Percentiles rank a stretch among this genome's conserved stretches.
Evolutionary conservation across 2,888 invertebrate species (phyloP).

Genomic region (Cotesia congregata): DNA sequence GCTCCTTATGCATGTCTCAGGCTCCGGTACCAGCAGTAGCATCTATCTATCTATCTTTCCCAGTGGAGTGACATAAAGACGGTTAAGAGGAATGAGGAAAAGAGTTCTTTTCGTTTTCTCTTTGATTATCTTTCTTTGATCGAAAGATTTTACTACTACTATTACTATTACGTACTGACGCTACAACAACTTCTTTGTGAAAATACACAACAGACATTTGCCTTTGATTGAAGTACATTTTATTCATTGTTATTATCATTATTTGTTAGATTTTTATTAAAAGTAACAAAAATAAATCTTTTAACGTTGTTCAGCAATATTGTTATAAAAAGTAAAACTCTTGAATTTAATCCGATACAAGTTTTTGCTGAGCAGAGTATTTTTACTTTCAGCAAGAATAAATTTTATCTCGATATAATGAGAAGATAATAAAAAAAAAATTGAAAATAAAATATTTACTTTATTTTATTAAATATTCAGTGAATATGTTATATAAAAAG

Average conservation of each 20-base stretch:
- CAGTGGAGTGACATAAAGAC: not conserved
- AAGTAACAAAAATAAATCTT: not conserved
- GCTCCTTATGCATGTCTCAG: not conserved
- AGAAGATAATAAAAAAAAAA: not conserved
- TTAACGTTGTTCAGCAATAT: not conserved
- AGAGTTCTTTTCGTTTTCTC: conserved; percentile 9
- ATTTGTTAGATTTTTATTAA: not conserved
- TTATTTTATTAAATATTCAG: not conserved
- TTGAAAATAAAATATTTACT: not conserved
- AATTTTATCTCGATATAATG: not conserved
- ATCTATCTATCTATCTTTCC: not conserved
- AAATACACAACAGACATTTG: conserved; percentile 3
- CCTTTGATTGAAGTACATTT: conserved; percentile 5
- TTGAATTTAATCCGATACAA: not conserved
- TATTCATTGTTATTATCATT: conserved; percentile 4
- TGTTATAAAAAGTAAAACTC: not conserved
- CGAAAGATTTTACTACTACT: not conserved
- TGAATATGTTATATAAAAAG: conserved; percentile 2
- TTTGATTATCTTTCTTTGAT: conserved; percentile 28
- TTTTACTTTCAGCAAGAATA: not conserved
- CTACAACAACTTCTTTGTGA: not conserved
- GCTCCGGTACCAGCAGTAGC: not conserved
- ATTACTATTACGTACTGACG: not conserved
- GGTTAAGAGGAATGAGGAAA: conserved; percentile 10
- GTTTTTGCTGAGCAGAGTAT: not conserved